Evolutionary conservation across 1,140 invertebrate genomes (phyloP).

Genomic region (Andricus grossulariae): DNA sequence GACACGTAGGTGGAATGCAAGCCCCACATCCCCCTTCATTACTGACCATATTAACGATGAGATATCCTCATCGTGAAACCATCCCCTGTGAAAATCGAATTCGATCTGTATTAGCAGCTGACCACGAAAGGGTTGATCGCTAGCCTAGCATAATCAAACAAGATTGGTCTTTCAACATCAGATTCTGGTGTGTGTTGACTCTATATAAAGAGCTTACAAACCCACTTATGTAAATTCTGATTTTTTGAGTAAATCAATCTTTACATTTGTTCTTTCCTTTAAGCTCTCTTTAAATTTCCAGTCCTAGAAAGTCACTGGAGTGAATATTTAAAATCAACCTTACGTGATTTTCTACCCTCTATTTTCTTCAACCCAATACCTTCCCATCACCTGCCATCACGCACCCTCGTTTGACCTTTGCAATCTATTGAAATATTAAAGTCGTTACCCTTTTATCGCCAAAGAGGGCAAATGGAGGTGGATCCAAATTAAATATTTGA

Average conservation of each 20-base stretch:
- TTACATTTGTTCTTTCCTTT: too few relatives aligned
- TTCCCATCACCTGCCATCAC: slow-evolving; percentile 4
- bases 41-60: slow-evolving; percentile 48
- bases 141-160: background rate
- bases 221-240: too few relatives aligned
- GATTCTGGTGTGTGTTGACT: too few relatives aligned
- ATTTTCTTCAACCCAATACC: background rate
- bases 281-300: too few relatives aligned
- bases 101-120: slow-evolving; percentile 46
- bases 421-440: background rate
- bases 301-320: background rate
- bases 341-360: slow-evolving; percentile 48
- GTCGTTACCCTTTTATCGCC: slow-evolving; percentile 6
- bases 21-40: slow-evolving; percentile 39
- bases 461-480: background rate
- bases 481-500: too few relatives aligned
- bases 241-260: too few relatives aligned
- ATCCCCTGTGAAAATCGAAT: slow-evolving; percentile 56
- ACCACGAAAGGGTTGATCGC: slow-evolving; percentile 32
- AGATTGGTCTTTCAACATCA: background rate
- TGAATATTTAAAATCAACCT: slow-evolving; percentile 54
- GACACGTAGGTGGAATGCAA: slow-evolving; percentile 45
- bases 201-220: too few relatives aligned
- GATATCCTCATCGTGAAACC: slow-evolving; percentile 55
- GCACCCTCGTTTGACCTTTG: slow-evolving; percentile 17